Conservation (phyloP, 1,140 invertebrate species). For the Drosophila setifemur region DNA sequence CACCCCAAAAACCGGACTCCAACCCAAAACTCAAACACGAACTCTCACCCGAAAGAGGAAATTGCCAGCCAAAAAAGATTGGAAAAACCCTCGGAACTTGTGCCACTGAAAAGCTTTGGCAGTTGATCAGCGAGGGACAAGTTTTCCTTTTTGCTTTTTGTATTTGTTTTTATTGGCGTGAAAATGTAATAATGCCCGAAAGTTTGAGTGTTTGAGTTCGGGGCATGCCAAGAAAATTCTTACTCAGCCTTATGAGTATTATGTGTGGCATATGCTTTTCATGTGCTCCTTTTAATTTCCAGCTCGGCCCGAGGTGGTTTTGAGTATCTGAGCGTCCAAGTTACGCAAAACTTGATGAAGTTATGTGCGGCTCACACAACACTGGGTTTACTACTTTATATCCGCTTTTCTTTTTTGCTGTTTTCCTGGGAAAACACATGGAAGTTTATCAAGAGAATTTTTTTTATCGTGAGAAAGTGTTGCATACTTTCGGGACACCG, state of each 20-base stretch:
- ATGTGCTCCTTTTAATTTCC: not conserved
- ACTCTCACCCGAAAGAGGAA: conserved; percentile 41
- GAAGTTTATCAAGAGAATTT: conserved; percentile 8
- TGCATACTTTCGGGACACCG: conserved; percentile 12
- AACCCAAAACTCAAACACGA: conserved; percentile 35
- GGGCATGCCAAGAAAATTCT: conserved; percentile 23
- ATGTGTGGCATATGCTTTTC: conserved; percentile 46
- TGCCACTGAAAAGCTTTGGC: conserved; percentile 33
- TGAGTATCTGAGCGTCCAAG: conserved; percentile 10
- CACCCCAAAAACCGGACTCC: conserved; percentile 53
- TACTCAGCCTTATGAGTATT: conserved; percentile 32
- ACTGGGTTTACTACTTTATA: conserved; percentile 21
- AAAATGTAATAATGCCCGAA: conserved; percentile 72
- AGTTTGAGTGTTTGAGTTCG: conserved; percentile 18
- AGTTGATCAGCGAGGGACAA: conserved; percentile 49
- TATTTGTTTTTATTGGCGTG: conserved; percentile 77
- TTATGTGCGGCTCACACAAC: conserved; percentile 41
- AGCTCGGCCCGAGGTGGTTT: conserved; percentile 19
- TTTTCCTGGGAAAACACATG: not conserved
- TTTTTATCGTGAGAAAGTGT: not conserved
- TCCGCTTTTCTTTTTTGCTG: conserved; percentile 24
- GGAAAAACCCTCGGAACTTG: conserved; percentile 12
- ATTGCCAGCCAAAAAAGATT: conserved; percentile 47
- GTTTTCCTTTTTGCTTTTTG: conserved; percentile 38
- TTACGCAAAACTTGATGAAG: conserved; percentile 53